Evolutionary conservation across 2,113 vertebrate genomes (phyloP), one percentile per base, ranked within the genome.

Genomic region (Brachionichthys hirsutus): DNA sequence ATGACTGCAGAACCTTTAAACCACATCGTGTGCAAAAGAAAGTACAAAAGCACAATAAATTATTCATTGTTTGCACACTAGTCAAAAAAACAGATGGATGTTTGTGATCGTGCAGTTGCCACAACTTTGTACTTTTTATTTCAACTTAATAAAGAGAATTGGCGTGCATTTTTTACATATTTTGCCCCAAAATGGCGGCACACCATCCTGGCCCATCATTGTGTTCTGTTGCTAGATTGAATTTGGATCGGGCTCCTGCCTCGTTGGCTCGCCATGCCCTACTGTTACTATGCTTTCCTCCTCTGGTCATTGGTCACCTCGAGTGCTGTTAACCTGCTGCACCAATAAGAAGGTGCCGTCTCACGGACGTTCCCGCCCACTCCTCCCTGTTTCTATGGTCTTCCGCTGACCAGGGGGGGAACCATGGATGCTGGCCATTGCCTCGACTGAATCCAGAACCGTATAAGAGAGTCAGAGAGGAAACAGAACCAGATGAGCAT

Each of bases 161-260:
- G 75, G 76, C 82, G 78, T 24, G 17, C 65, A 43, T 36, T 45
- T 52, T 74, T 69, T 70, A 83, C 86, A 87, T 80, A 80, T 85
- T 74, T 82, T 67, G 69, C 76, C 70, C 76, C 78, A 85, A 89
- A 88, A 89, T 89, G 86, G 88, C 86, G 86, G 83, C 72, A 38
- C 42, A 63, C 58, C 72, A 74, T 67, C 49, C 70, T 58, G 14
- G 61, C 67, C 84, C 80, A 83, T 85, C 88, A 89, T 88, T 90
- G 87, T 88, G 85, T 88, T 79, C 75, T 72, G 73, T 75, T 54
- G 53, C 73, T 69, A 67, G 77, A 85, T 77, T 19, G 49, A 78
- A 76, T 59, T 72, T 87, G 85, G 85, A 84, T 80, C 74, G 63
- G 45, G 84, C 87, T 84, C 82, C 82, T 86, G 85, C 86, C 80